These are phyloP conservation scores for Trimorus sp. DNA, from an alignment of 2,888 invertebrate species.

Conservation along the genomic window DNA sequence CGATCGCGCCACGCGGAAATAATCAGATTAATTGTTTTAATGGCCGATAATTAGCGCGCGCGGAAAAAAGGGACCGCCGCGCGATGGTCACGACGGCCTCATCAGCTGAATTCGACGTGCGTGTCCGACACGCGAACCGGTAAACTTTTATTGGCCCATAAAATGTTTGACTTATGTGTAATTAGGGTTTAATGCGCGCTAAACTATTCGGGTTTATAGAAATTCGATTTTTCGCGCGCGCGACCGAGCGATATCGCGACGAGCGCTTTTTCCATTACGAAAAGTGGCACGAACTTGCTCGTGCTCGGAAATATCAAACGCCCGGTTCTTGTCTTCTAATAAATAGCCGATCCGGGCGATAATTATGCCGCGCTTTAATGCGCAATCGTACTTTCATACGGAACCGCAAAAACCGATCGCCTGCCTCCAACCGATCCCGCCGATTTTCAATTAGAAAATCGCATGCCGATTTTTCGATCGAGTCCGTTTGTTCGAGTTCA, in stretches of 20 bases:
- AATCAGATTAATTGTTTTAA: conserved; percentile 39
- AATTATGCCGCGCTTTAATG: conserved; percentile 3
- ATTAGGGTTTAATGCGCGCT: conserved; percentile 27
- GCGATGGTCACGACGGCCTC: conserved; percentile 2
- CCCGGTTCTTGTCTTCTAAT: conserved; percentile 20
- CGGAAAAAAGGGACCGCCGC: neutral
- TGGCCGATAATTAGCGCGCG: conserved; percentile 22
- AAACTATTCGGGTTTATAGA: conserved; percentile 34
- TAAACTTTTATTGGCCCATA: conserved; percentile 40
- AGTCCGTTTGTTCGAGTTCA: too few species aligned
- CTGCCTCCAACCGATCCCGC: too few species aligned
- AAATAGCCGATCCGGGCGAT: conserved; percentile 27
- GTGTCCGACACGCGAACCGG: conserved; percentile 30
- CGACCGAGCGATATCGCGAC: conserved; percentile 6
- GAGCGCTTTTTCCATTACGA: conserved; percentile 22
- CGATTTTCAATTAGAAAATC: too few species aligned
- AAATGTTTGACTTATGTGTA: conserved; percentile 39
- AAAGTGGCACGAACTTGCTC: conserved; percentile 30
- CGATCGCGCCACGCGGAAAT: conserved; percentile 37
- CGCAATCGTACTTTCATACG: conserved; percentile 21
- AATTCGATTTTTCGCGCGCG: conserved; percentile 28
- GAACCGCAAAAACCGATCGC: too few species aligned
- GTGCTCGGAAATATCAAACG: conserved; percentile 17
- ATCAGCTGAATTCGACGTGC: conserved; percentile 14
- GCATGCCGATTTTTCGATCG: too few species aligned